These are phyloP conservation scores for human DNA, from an alignment of 2,113 vertebrate genomes.

Conservation along the genomic window DNA sequence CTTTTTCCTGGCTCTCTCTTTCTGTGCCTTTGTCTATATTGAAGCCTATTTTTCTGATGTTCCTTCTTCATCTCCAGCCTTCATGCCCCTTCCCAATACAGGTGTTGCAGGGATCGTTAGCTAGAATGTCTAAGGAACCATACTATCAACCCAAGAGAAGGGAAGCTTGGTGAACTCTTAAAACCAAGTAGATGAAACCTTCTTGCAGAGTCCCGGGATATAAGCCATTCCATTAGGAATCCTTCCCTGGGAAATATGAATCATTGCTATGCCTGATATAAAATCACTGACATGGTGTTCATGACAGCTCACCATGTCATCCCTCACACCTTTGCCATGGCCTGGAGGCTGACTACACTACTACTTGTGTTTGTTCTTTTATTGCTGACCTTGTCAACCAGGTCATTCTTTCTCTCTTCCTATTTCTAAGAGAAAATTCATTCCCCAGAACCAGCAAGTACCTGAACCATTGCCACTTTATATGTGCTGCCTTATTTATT, in stretches of 20 bases:
- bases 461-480: not conserved
- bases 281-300: not conserved
- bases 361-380: not conserved
- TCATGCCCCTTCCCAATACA: not conserved
- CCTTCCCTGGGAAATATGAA: not conserved
- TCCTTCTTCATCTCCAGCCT: not conserved
- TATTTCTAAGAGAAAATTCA: slow-evolving; percentile 7
- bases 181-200: not conserved
- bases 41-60: not conserved
- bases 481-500: not conserved
- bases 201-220: not conserved
- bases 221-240: not conserved
- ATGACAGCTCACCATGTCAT: not conserved
- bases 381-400: not conserved
- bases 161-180: not conserved
- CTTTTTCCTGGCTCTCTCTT: not conserved
- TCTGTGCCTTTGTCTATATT: not conserved
- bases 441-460: not conserved
- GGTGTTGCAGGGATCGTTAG: not conserved
- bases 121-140: not conserved
- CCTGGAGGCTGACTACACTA: not conserved
- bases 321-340: not conserved
- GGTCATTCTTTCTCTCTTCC: not conserved
- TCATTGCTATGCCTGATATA: not conserved
- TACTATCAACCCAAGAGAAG: not conserved